A percentile compares a stretch with the other conserved stretches of the same genome.
phyloP scores from a whole-genome alignment of 2,797 vertebrate genomes.

The Sebastiscus tertius region DNA sequence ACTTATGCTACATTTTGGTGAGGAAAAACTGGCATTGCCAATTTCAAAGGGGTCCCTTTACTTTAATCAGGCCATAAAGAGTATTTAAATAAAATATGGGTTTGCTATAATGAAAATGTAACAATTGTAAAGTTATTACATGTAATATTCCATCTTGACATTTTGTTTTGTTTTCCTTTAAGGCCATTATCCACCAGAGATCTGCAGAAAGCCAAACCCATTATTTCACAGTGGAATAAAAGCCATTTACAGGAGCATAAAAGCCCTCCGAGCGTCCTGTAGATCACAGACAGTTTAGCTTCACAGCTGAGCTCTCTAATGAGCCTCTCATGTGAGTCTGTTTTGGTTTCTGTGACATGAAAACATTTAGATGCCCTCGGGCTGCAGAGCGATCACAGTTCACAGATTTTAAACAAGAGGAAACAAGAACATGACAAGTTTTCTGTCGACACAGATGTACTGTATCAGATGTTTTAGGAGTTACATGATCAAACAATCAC shows the following conservation, averaged over 20 bases:
- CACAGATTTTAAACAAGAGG: background rate
- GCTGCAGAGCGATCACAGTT: background rate
- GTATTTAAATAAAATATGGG: too few species aligned
- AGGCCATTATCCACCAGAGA: background rate
- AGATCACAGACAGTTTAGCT: background rate
- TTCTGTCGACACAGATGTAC: background rate
- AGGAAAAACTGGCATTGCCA: too few species aligned
- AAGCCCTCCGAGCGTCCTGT: background rate
- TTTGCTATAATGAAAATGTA: background rate
- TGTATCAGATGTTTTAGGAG: background rate
- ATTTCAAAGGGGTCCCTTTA: too few species aligned
- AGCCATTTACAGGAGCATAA: background rate
- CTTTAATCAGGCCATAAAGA: too few species aligned
- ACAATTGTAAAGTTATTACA: background rate
- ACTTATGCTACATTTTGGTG: too few species aligned
- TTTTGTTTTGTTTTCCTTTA: background rate
- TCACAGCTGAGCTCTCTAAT: background rate
- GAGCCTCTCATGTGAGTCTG: background rate
- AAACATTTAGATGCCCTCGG: background rate
- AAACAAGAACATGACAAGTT: constrained; percentile 7
- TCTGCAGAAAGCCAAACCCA: background rate
- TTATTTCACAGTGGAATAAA: background rate
- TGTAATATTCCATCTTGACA: background rate
- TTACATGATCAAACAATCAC: background rate
- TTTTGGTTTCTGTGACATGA: constrained; percentile 8